Conservation (phyloP, 1,140 invertebrate species). For the Bombus picipes region DNA sequence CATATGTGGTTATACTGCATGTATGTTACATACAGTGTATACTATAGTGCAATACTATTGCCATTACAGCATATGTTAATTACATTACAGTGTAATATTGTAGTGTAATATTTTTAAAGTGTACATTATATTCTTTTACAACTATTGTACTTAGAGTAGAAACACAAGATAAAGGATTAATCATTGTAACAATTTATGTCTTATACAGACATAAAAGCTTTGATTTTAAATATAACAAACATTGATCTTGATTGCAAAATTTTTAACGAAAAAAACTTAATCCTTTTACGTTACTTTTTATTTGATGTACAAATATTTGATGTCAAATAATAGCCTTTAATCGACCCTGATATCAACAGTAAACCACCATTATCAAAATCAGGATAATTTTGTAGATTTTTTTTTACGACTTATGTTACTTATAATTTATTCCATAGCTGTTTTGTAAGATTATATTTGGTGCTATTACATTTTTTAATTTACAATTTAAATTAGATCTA, state of each 20-base stretch:
- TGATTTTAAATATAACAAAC: constrained; percentile 32
- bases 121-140: constrained; percentile 36
- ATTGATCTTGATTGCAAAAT: constrained; percentile 14
- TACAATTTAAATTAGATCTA: not conserved
- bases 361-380: constrained; percentile 21
- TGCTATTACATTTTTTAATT: constrained; percentile 53
- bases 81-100: not conserved
- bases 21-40: not conserved
- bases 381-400: constrained; percentile 45
- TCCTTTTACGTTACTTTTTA: constrained; percentile 27
- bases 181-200: constrained; percentile 15
- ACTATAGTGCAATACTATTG: not conserved
- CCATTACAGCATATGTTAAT: not conserved
- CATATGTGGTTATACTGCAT: constrained; percentile 36
- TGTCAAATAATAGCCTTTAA: constrained; percentile 23
- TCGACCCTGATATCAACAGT: not conserved
- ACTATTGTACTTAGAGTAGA: constrained; percentile 24
- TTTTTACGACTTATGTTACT: constrained; percentile 35
- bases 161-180: constrained; percentile 18
- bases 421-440: constrained; percentile 61
- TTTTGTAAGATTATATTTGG: constrained; percentile 52
- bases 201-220: not conserved
- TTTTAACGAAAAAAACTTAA: not conserved
- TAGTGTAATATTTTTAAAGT: constrained; percentile 26
- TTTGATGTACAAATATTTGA: constrained; percentile 35